Evolutionary conservation across 1,140 invertebrate genomes (phyloP).

Genomic region (Agraylea sexmaculata): DNA sequence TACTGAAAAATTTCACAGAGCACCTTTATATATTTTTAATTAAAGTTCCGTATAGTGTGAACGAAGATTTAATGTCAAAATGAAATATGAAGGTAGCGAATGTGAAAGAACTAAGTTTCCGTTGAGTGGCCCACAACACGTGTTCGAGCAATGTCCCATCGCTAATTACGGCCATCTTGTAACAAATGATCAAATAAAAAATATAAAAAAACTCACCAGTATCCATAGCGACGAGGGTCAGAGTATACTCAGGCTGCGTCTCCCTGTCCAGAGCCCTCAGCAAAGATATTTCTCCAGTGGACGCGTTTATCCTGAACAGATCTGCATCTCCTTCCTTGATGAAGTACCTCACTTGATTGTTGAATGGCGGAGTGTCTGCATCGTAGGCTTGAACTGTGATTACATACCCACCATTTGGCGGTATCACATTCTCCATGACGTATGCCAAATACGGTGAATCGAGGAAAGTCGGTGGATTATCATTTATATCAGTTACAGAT

Average conservation of each 20-base stretch:
- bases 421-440: conserved; percentile 84
- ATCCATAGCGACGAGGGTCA: conserved; percentile 84
- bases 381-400: conserved; percentile 75
- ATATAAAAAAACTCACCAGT: conserved; percentile 59
- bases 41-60: too few relatives aligned
- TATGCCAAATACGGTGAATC: conserved; percentile 83
- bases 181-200: conserved; percentile 3
- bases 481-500: conserved; percentile 83
- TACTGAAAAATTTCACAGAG: too few relatives aligned
- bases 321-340: conserved; percentile 84
- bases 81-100: too few relatives aligned
- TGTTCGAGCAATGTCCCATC: too few relatives aligned
- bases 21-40: too few relatives aligned
- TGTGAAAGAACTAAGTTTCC: too few relatives aligned
- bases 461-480: conserved; percentile 84
- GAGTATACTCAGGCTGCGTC: conserved; percentile 63
- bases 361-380: conserved; percentile 81
- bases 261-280: conserved; percentile 74
- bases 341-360: conserved; percentile 80
- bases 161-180: too few relatives aligned
- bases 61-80: too few relatives aligned
- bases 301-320: conserved; percentile 78
- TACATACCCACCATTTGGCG: conserved; percentile 63
- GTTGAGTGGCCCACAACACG: too few relatives aligned
- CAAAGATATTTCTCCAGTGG: conserved; percentile 75